phyloP scores from a whole-genome alignment of 92 coral and sea anemone species.

The Phymanthus crucifer region DNA sequence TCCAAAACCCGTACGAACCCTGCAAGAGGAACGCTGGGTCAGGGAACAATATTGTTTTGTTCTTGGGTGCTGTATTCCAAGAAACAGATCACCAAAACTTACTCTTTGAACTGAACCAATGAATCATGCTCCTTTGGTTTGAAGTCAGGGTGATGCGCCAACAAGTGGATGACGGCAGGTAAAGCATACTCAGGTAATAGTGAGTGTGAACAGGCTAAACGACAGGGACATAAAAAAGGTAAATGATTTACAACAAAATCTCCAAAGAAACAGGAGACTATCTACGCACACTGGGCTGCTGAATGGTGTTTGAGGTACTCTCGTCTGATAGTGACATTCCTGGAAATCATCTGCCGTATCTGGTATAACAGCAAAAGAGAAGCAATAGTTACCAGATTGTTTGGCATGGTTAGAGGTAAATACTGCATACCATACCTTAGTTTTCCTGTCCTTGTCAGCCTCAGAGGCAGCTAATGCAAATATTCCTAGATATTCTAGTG shows the following conservation, averaged over 20 bases:
- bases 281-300: conserved; percentile 68
- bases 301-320: conserved; percentile 80
- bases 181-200: conserved; percentile 92
- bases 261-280: not conserved
- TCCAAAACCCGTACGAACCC: not conserved
- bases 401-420: too few relatives aligned
- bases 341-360: conserved; percentile 89
- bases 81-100: conserved; percentile 25
- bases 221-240: not conserved
- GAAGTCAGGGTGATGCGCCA: conserved; percentile 90
- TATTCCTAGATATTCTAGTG: conserved; percentile 84
- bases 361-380: conserved; percentile 10
- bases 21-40: too few relatives aligned
- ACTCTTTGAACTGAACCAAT: conserved; percentile 76
- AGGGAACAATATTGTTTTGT: not conserved
- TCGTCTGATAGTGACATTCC: conserved; percentile 73
- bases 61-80: not conserved
- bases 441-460: conserved; percentile 69
- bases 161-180: conserved; percentile 85
- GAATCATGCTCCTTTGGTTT: conserved; percentile 54
- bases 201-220: conserved; percentile 76
- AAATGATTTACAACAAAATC: not conserved
- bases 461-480: conserved; percentile 91
- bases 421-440: conserved; percentile 51
- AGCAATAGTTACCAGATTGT: not conserved